Percentiles rank a stretch among this genome's conserved stretches.
These are phyloP conservation scores for Therioaphis trifolii DNA, from an alignment of 2,888 invertebrate genomes.

Conservation along the genomic window DNA sequence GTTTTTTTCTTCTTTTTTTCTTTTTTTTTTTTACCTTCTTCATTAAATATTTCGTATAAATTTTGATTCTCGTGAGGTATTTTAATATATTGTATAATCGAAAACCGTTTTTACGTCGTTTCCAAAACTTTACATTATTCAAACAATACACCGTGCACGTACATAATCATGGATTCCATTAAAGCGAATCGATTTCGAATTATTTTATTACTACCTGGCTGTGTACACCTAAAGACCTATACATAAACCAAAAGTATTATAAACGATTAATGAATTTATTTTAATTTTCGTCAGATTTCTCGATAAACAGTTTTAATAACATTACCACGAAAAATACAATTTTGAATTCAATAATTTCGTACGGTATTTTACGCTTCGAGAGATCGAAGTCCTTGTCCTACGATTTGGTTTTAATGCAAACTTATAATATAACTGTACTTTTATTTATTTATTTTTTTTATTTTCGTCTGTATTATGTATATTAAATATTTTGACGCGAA, in stretches of 20 bases:
- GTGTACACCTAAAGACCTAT: too few relatives aligned
- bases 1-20: neutral
- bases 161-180: conserved; percentile 36
- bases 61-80: neutral
- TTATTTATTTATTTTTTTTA: neutral
- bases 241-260: conserved; percentile 28
- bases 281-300: conserved; percentile 7
- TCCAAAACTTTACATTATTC: neutral
- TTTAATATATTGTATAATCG: conserved; percentile 31
- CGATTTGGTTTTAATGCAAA: neutral
- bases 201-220: neutral
- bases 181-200: conserved; percentile 11
- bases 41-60: neutral
- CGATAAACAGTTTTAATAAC: conserved; percentile 21
- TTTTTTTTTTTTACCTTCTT: neutral
- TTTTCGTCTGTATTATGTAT: neutral
- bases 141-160: neutral
- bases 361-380: conserved; percentile 20
- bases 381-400: neutral
- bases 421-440: neutral
- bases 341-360: conserved; percentile 35
- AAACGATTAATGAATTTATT: conserved; percentile 46
- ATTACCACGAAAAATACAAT: conserved; percentile 41
- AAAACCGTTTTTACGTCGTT: conserved; percentile 13
- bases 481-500: neutral